Evolutionary conservation across 2,113 vertebrate species (phyloP), one percentile per base, ranked within the genome.

Genomic region (Thamnaconus septentrionalis): DNA sequence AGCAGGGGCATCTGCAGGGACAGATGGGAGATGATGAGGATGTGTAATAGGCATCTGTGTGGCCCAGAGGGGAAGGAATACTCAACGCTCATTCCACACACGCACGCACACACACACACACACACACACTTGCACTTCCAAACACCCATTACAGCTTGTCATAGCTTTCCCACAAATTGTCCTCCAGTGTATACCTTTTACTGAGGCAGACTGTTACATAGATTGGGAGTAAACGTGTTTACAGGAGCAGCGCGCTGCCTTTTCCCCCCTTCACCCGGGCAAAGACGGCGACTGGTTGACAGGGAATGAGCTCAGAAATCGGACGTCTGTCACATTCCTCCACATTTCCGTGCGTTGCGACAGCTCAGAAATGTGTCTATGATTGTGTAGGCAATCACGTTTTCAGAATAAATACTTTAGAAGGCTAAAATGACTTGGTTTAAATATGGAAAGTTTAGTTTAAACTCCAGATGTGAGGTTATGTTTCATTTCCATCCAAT

Each of bases 21-120:
- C 91, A 90, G 89, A 91, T 92, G 89, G 85, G 80, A 78, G 79
- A 83, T 90, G 83, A 89, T 88, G 84, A 89, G 83, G 63, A 75
- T 76, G 83, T 86, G 85, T 87, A 85, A 85, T 88, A 82, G 78
- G 78, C 87, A 81, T 83, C 86, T 88, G 81, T 84, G 78, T 66
- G 77, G 76, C 73, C 82, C 79, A 46, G 48, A 72, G 84, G 83
- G 84, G 75, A 89, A 80, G 70, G 66, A 82, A 84, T 80, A 85
- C 78, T 80, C 74, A 52, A 70, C 69, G 52, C 67, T 78, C 75
- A 66, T 71, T 78, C 76, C 56, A 62, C 58, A 56, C 52, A 59
- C 63, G 59, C 61, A 59, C 53, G 41, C 52, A 47, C 68, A 58
- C 73, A 57, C 60, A 56, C 59, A 66, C 41, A 55, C 44, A 53